phyloP scores from a whole-genome alignment of 2,113 vertebrate genomes.

The Scortum barcoo region DNA sequence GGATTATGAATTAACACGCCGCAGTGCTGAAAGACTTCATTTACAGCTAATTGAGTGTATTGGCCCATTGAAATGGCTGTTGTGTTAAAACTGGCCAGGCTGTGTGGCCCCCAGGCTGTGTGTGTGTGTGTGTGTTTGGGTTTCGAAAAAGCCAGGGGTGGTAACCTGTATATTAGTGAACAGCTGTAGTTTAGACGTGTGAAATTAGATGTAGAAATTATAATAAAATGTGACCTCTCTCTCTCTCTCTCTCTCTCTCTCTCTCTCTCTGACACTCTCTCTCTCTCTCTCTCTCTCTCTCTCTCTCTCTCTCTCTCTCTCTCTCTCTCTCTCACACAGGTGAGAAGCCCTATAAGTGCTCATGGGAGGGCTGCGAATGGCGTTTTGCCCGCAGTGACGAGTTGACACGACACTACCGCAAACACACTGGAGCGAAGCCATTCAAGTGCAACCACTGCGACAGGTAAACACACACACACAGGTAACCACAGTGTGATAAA shows the following conservation, averaged over 20 bases:
- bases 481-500: too few species aligned
- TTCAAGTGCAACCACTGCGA: conserved; percentile 99
- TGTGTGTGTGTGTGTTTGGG: conserved; percentile 10
- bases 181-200: conserved; percentile 69
- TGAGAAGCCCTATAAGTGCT: conserved; percentile 96
- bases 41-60: conserved; percentile 78
- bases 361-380: conserved; percentile 97
- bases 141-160: conserved; percentile 49
- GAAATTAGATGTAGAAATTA: conserved; percentile 63
- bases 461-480: conserved; percentile 83
- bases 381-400: conserved; percentile 96
- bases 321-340: conserved; percentile 54
- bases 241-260: conserved; percentile 8
- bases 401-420: conserved; percentile 96
- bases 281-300: neutral
- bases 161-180: conserved; percentile 63
- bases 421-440: conserved; percentile 97
- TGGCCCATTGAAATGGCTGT: conserved; percentile 76
- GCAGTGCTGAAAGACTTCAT: conserved; percentile 81
- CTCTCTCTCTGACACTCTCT: neutral
- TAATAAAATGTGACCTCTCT: conserved; percentile 62
- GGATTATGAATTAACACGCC: conserved; percentile 83
- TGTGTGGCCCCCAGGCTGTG: conserved; percentile 40
- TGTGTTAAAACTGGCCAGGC: conserved; percentile 62
- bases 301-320: conserved; percentile 7